Evolutionary conservation across 1,140 invertebrate species (phyloP), one percentile per base, ranked within the genome.

Genomic region (Mamestra configurata): DNA sequence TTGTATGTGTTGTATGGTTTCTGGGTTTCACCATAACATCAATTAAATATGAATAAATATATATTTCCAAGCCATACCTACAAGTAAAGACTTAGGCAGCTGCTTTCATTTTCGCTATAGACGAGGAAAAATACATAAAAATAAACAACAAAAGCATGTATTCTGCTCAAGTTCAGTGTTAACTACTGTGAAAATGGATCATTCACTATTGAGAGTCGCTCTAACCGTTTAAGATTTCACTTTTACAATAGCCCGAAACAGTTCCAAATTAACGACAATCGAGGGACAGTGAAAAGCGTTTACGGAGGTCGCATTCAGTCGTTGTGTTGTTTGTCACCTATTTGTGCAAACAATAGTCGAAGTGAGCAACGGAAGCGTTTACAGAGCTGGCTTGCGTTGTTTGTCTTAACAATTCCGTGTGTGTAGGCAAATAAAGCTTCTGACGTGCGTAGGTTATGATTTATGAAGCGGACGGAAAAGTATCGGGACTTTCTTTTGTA

Each of bases 261-360:
- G 84, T 83, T 84, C 83, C 82, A 83, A 87, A 87, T 87, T 87
- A 84, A 85, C 84, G 70, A 85, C 84, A 85, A 86, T 86, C 82
- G 81, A 70, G 80, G 77, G 82, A 79, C 81, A 81, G 83, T 87
- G 83, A 85, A 88, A 83, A 78, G 82, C 82, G 83, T 85, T 84
- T 82, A 86, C 81, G 79, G 80, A 79, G 77, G 68, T 79, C 76
- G 64, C 78, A 77, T 59, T 75, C 72, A 61, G 27, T 59, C 66
- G 51, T 57, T 82, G 75, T 59, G 51, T 82, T 80, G 70, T 82
- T 87, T 81, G 84, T 84, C 86, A 87, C 81, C 84, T 88, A 88
- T 87, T 89, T 88, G 83, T 79, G 83, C 82, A 86, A 88, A 88
- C 85, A 89, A 76, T 76, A 59, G 86, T 87, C 49, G 64, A 66